Evolutionary conservation across 1,140 invertebrate species (phyloP).

Genomic region (Cyphomyrmex costatus): DNA sequence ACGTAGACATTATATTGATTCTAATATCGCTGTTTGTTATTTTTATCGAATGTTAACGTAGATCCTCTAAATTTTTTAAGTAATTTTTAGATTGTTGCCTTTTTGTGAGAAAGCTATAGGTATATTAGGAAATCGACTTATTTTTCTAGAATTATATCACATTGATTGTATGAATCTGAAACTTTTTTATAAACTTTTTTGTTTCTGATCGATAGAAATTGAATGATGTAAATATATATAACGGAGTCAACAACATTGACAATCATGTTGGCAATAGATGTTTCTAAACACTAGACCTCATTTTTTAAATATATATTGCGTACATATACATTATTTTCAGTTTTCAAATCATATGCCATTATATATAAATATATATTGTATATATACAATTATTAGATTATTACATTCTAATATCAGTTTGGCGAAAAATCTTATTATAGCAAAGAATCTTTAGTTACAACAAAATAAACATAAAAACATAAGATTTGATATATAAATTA

Average conservation of each 20-base stretch:
- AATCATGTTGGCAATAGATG: constrained; percentile 6
- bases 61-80: not conserved
- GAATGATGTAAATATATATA: too few species aligned
- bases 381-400: not conserved
- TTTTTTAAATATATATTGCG: not conserved
- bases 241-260: not conserved
- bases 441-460: not conserved
- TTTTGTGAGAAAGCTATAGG: not conserved
- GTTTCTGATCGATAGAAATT: not conserved
- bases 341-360: constrained; percentile 8
- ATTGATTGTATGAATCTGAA: constrained; percentile 10
- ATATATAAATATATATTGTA: not conserved
- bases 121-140: not conserved
- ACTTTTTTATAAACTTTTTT: constrained; percentile 20
- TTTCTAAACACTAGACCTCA: not conserved
- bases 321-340: not conserved
- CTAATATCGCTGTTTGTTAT: not conserved
- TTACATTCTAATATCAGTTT: constrained; percentile 21
- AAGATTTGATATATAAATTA: not conserved
- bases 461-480: not conserved
- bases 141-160: not conserved
- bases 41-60: not conserved
- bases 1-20: constrained; percentile 48
- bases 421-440: not conserved
- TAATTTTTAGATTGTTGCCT: constrained; percentile 18